A percentile compares a stretch with the other conserved stretches of the same genome.
These are phyloP conservation scores for Paradisaea rubra DNA, from an alignment of 2,113 vertebrate species.

Conservation along the genomic window DNA sequence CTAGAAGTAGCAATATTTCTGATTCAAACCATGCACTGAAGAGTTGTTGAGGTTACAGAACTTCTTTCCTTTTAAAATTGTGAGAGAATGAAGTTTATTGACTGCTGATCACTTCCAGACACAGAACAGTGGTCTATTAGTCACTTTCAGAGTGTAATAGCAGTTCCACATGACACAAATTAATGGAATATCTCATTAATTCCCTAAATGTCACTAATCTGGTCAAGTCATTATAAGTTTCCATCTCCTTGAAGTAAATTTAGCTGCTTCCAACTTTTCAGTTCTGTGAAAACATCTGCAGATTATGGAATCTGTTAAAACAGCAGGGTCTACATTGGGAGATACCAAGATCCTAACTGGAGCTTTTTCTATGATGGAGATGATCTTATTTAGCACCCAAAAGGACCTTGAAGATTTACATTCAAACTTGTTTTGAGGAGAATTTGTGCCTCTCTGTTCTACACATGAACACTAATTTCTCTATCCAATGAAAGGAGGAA, in stretches of 20 bases:
- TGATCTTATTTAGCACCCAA: not conserved
- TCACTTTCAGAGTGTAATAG: not conserved
- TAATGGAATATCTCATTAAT: conserved; percentile 44
- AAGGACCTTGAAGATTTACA: not conserved
- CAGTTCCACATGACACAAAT: not conserved
- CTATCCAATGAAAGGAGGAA: not conserved
- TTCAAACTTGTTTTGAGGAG: not conserved
- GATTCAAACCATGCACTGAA: conserved; percentile 38
- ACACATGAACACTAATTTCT: not conserved
- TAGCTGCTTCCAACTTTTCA: conserved; percentile 8
- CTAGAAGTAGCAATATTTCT: conserved; percentile 40
- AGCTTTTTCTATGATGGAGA: not conserved
- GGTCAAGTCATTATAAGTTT: not conserved
- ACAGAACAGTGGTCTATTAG: not conserved
- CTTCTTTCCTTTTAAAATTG: conserved; percentile 30
- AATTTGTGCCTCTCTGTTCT: not conserved
- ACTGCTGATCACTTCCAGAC: conserved; percentile 50
- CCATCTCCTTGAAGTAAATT: not conserved
- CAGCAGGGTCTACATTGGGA: not conserved
- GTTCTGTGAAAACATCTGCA: not conserved
- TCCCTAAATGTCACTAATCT: not conserved
- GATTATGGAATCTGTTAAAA: not conserved
- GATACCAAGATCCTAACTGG: not conserved
- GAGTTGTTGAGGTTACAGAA: conserved; percentile 33
- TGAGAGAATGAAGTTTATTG: conserved; percentile 30